These are phyloP conservation scores for Leptopterna dolabrata DNA, from an alignment of 2,888 invertebrate species.

Conservation along the genomic window DNA sequence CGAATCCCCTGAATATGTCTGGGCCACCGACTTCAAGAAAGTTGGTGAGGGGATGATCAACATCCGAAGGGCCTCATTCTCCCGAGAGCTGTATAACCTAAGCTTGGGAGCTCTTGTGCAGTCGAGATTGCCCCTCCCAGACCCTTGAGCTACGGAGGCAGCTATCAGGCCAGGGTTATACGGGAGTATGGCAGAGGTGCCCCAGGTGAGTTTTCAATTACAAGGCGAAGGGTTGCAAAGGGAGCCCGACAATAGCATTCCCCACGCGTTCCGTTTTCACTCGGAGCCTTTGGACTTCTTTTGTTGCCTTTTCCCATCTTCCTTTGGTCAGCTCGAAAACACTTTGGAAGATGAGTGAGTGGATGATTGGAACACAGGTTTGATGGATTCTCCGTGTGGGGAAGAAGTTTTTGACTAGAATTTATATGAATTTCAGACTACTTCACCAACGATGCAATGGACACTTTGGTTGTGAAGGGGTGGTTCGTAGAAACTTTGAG, in stretches of 20 bases:
- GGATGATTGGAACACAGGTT: background rate
- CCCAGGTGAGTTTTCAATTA: slow-evolving; percentile 7
- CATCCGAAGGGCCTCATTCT: background rate
- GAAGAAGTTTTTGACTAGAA: too few relatives aligned
- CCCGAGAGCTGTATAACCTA: background rate
- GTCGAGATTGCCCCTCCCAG: background rate
- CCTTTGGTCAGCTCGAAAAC: slow-evolving; percentile 4
- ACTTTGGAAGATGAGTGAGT: background rate
- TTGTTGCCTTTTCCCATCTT: slow-evolving; percentile 3
- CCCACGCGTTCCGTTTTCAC: slow-evolving; percentile 19
- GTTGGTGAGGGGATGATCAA: background rate
- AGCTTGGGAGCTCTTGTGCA: background rate
- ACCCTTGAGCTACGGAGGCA: background rate
- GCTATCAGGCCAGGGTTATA: background rate
- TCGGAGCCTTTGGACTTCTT: background rate
- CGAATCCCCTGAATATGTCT: too few relatives aligned
- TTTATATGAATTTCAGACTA: too few relatives aligned
- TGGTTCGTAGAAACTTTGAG: too few relatives aligned
- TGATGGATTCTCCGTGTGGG: background rate
- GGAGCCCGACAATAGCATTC: slow-evolving; percentile 33
- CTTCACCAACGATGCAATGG: too few relatives aligned
- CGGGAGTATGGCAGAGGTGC: background rate
- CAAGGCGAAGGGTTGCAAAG: slow-evolving; percentile 10
- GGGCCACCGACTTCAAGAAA: background rate
- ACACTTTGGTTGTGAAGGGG: too few relatives aligned